Evolutionary conservation across 2,888 invertebrate genomes (phyloP).

Genomic region (Lepidocyrtoides sp.): DNA sequence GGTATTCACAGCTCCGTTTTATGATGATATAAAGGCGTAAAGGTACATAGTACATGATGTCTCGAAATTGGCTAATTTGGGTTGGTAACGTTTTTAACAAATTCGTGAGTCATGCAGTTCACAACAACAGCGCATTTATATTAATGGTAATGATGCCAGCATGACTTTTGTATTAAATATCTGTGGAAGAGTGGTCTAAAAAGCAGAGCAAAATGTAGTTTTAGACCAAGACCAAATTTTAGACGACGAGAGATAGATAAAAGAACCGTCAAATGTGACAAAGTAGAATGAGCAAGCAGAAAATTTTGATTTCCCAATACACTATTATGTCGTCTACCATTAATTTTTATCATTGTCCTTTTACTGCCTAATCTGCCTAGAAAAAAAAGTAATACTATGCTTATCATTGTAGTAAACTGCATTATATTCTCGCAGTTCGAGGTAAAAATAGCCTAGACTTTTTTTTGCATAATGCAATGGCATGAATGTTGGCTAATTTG

Average conservation of each 20-base stretch:
- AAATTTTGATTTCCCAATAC: neutral
- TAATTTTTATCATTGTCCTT: neutral
- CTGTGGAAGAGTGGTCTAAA: neutral
- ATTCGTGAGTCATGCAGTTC: constrained; percentile 58
- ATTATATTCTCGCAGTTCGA: neutral
- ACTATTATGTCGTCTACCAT: too few relatives aligned
- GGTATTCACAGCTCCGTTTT: constrained; percentile 10
- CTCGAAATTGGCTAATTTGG: neutral
- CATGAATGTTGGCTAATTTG: constrained; percentile 6
- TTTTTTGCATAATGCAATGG: neutral
- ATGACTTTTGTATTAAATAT: constrained; percentile 1
- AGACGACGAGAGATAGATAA: neutral
- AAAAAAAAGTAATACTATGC: too few relatives aligned
- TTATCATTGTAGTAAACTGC: too few relatives aligned
- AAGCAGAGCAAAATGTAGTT: too few relatives aligned
- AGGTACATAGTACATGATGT: constrained; percentile 19
- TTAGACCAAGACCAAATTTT: neutral
- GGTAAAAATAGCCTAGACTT: too few relatives aligned
- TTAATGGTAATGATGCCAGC: neutral
- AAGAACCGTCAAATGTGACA: neutral
- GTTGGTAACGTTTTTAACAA: neutral
- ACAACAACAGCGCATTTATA: neutral
- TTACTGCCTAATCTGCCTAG: too few relatives aligned
- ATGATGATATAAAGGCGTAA: neutral
- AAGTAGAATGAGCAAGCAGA: neutral